Evolutionary conservation across 2,888 invertebrate genomes (phyloP).

Genomic region (Polydrusus pterygomalis): DNA sequence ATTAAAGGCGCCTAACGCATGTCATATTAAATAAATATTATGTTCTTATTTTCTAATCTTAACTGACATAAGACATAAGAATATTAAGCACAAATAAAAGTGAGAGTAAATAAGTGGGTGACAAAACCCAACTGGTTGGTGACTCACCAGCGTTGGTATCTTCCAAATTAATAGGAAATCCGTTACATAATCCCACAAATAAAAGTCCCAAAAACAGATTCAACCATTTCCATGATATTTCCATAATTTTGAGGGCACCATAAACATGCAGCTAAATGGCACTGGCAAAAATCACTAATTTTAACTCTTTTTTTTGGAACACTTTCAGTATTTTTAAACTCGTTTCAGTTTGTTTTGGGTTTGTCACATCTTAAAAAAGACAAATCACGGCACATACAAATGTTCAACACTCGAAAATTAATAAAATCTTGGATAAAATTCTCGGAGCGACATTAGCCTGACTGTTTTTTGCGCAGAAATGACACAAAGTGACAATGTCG

Average conservation of each 20-base stretch:
- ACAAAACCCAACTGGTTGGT: constrained; percentile 56
- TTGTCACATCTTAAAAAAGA: constrained; percentile 25
- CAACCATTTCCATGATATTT: constrained; percentile 67
- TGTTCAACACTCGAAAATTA: constrained; percentile 5
- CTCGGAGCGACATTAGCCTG: constrained; percentile 26
- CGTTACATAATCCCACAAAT: constrained; percentile 69
- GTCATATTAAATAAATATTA: not conserved
- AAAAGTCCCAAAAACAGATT: constrained; percentile 67
- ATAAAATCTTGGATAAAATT: constrained; percentile 8
- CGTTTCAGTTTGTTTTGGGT: not conserved
- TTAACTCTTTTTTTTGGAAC: constrained; percentile 13
- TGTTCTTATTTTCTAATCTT: not conserved
- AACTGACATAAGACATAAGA: constrained; percentile 14
- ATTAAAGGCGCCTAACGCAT: not conserved
- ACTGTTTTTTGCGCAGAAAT: constrained; percentile 21
- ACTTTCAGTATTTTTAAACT: not conserved
- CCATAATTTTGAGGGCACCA: constrained; percentile 61
- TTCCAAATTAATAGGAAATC: constrained; percentile 70
- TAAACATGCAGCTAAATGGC: constrained; percentile 33
- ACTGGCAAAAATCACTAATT: constrained; percentile 33
- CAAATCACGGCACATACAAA: constrained; percentile 10
- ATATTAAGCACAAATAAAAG: constrained; percentile 35
- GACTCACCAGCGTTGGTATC: constrained; percentile 71
- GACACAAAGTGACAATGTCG: constrained; percentile 21
- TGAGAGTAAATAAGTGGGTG: constrained; percentile 54